Conservation (phyloP, 1,140 invertebrate genomes). For the Diabrotica undecimpunctata region DNA sequence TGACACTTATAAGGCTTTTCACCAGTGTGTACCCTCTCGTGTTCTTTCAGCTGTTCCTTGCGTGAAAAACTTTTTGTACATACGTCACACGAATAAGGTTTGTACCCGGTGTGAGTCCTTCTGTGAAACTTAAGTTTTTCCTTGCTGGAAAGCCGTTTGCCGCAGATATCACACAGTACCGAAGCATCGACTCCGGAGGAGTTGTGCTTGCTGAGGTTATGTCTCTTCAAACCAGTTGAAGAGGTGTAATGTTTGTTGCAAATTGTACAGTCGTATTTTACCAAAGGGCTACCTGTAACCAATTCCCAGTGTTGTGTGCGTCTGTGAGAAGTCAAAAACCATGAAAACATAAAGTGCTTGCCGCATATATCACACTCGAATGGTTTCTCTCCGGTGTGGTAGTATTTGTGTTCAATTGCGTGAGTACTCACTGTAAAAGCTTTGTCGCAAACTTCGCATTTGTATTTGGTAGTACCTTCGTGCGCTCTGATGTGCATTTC, state of each 20-base stretch:
- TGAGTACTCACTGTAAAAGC: slow-evolving; percentile 50
- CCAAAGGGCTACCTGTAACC: slow-evolving; percentile 42
- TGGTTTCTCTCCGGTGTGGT: slow-evolving; percentile 59
- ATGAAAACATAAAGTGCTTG: slow-evolving; percentile 48
- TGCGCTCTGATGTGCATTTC: slow-evolving; percentile 42
- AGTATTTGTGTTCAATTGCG: slow-evolving; percentile 43
- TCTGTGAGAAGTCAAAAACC: slow-evolving; percentile 44
- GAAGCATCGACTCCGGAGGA: slow-evolving; percentile 28
- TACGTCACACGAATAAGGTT: slow-evolving; percentile 66
- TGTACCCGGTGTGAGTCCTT: slow-evolving; percentile 68
- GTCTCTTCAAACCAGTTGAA: slow-evolving; percentile 41
- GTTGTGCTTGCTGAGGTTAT: slow-evolving; percentile 41
- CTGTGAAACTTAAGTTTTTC: slow-evolving; percentile 68
- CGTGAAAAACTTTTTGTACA: slow-evolving; percentile 64
- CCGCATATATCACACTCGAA: slow-evolving; percentile 62
- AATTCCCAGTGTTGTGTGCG: slow-evolving; percentile 46
- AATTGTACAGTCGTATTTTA: slow-evolving; percentile 43
- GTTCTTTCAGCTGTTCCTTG: slow-evolving; percentile 58
- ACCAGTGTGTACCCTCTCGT: slow-evolving; percentile 61
- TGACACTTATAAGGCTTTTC: slow-evolving; percentile 63
- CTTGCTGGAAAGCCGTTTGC: slow-evolving; percentile 68
- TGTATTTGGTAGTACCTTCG: slow-evolving; percentile 49
- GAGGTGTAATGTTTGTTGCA: slow-evolving; percentile 46
- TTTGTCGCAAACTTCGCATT: slow-evolving; percentile 50
- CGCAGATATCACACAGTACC: slow-evolving; percentile 67